Evolutionary conservation across 2,888 invertebrate genomes (phyloP), one percentile per base, ranked within the genome.

Genomic region (Villa cingulata): DNA sequence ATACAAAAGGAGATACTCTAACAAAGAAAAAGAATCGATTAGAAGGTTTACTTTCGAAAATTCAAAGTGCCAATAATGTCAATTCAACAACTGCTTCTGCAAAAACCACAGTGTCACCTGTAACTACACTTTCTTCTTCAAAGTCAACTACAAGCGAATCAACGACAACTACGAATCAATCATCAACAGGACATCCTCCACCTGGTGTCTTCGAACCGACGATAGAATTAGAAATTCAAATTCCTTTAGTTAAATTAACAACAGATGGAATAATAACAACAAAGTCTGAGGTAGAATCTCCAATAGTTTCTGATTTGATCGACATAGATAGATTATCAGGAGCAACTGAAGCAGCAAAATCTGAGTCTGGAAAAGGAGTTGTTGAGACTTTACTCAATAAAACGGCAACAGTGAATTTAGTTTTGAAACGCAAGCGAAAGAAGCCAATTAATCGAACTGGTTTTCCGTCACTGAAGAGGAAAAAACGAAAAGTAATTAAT

Each of bases 401-500:
- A 53, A 65, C 65, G 1, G 63, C 29, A 32, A 32, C 29, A 3
- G 64, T 61, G 3, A 63, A 63, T 55, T 54, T 64, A 15, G 55
- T 65, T 37, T 72, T 76, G 51, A 75, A 73, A 59, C 63, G 74
- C 2, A 76, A 77, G 57, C 75, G 86, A 56, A 76, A 87, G 37
- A 83, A 88, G 63, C 80, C 85, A 18, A 82, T 86, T 38, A 90
- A 90, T 62, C 74, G 87, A 56, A 90, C 89, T 17, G 91, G 91
- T 4, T 91, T 91, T 64, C 91, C 91, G 0, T 85, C 80, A 19
- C 72, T 85, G 16, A 86, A 86, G 59, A 83, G 79, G 62, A 89
- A 87, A 68, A 89, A 87, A 62, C 83, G 86, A 62, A 84, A 62
- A 42, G 56, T 63, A 0, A 58, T 59, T 19, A 41, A 45, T 16